These are phyloP conservation scores for Lasioglossum lativentre DNA, from an alignment of 2,888 invertebrate genomes.

Conservation along the genomic window DNA sequence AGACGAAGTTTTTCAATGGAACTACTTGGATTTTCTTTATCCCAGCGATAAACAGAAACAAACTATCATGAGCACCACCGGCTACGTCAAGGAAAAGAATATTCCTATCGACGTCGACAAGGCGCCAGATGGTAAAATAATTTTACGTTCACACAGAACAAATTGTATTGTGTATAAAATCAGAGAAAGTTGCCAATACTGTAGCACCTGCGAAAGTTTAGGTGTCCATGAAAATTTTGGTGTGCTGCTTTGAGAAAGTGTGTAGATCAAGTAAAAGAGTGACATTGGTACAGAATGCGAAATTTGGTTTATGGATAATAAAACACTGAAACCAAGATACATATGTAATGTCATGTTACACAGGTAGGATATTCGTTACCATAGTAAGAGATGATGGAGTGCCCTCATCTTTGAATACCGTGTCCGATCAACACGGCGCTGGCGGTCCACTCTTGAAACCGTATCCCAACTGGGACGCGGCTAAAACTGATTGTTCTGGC, in stretches of 20 bases:
- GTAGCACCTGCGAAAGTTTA: background rate
- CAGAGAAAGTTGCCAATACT: background rate
- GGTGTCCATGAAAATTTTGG: background rate
- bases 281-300: too few relatives aligned
- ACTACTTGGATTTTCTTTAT: slow-evolving; percentile 90
- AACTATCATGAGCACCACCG: slow-evolving; percentile 86
- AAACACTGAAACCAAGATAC: too few relatives aligned
- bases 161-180: background rate
- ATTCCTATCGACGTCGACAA: slow-evolving; percentile 74
- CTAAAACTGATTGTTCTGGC: slow-evolving; percentile 87
- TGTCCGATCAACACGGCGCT: slow-evolving; percentile 83
- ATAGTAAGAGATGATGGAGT: slow-evolving; percentile 88
- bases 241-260: background rate
- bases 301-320: too few relatives aligned
- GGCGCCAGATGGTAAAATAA: background rate
- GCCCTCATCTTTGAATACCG: slow-evolving; percentile 89
- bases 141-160: background rate
- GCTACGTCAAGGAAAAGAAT: slow-evolving; percentile 64
- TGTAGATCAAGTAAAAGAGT: too few relatives aligned
- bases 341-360: background rate
- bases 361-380: slow-evolving; percentile 87
- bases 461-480: slow-evolving; percentile 89
- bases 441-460: slow-evolving; percentile 86
- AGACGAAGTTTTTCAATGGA: slow-evolving; percentile 86
- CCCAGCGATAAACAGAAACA: slow-evolving; percentile 86